phyloP scores from a whole-genome alignment of 2,888 invertebrate genomes.

The Rotaria macrura region DNA sequence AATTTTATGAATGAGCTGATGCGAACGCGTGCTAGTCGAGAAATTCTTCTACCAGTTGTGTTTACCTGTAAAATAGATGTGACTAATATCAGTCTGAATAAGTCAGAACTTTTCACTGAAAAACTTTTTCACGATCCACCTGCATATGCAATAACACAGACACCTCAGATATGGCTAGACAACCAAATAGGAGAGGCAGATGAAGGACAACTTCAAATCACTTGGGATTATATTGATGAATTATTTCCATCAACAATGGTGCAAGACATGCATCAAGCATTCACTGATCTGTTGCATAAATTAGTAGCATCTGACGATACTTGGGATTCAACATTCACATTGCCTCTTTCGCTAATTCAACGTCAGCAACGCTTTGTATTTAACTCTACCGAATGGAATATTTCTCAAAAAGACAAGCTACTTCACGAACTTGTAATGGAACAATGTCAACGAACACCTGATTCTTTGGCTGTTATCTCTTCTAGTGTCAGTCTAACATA shows the following conservation, averaged over 20 bases:
- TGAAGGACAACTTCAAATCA: neutral
- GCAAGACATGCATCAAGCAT: neutral
- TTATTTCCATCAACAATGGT: neutral
- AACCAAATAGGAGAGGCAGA: neutral
- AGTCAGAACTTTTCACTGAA: fast-evolving
- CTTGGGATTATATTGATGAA: neutral
- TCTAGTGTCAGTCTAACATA: neutral
- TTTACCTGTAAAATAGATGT: neutral
- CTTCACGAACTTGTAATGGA: neutral
- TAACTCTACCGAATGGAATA: neutral
- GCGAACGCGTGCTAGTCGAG: too few species aligned
- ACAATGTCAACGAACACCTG: neutral
- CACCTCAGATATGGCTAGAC: neutral
- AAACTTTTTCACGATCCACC: neutral
- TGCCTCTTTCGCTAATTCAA: neutral
- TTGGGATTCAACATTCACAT: neutral
- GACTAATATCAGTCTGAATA: too few species aligned
- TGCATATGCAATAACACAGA: neutral
- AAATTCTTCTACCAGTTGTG: neutral
- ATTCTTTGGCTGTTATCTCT: neutral
- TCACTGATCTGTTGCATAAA: neutral
- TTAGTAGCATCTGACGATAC: neutral
- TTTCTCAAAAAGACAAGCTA: fast-evolving
- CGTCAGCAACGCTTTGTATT: neutral
- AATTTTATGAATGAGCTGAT: too few species aligned